Base-by-base conservation (phyloP, 2,113 vertebrate species). In the Corydoras maculifer region DNA sequence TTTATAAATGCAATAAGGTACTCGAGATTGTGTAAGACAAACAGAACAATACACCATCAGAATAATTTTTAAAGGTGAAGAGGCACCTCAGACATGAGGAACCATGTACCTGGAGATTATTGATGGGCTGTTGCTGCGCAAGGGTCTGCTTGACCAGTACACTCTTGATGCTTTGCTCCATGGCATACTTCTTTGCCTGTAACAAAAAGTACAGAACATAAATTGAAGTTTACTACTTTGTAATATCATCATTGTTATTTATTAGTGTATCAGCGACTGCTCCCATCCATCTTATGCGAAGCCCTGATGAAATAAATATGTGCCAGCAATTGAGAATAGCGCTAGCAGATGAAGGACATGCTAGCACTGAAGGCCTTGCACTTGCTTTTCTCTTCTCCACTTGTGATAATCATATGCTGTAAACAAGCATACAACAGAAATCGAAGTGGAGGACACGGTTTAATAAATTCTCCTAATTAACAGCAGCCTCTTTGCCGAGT, bases 161-260 rank as follows among this genome's bases (percentile, higher is more conserved):
- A 1, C 96, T 99, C 92, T 99, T 99, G 91, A 99, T 98, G 82
- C 97, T 99, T 87, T 99, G 97, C 80, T 99, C 97, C 97, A 99
- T 99, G 31, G 97, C 97, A 72, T 99, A 99, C 83, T 99, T 99
- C 93, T 99, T 99, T 77, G 97, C 97, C 97, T 99, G 80, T 0
- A 29, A 69, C 9, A 70, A 5, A 78, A 61, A 77, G 43, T 70
- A 57, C 12, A 57, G 9, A 10, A 10, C 4, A 43, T 43, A 2
- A 43, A 43, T 43, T 43, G 7, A 35, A 43, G 35, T 43, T 5
- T 8, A 1, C 35, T 43, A 43, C 35, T 43, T 25, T 43, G 35
- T 43, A 8, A 43, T 4, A 43, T 43, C 35, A 43, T 2, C 7
- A 43, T 43, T 43, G 7, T 43, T 43, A 25, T 25, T 43, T 43